phyloP scores from a whole-genome alignment of 2,113 vertebrate genomes.

The Pseudorectes ferrugineus region DNA sequence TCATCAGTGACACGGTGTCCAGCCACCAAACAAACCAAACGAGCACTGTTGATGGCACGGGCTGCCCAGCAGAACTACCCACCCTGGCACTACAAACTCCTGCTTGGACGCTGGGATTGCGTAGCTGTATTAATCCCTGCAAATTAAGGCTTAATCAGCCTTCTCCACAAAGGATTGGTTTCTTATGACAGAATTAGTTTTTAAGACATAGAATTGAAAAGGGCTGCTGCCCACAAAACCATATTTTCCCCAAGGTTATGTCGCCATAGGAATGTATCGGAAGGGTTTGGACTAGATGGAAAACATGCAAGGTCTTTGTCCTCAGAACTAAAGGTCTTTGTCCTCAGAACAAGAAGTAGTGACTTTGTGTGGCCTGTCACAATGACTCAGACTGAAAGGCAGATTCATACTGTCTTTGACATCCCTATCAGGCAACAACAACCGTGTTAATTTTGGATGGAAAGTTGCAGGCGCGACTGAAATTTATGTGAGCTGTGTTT shows the following conservation, averaged over 20 bases:
- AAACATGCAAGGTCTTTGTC: neutral
- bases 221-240: neutral
- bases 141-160: neutral
- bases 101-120: neutral
- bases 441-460: neutral
- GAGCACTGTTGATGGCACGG: neutral
- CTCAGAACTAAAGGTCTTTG: neutral
- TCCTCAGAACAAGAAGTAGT: neutral
- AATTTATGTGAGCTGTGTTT: neutral
- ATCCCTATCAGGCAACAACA: neutral
- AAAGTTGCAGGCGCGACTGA: neutral
- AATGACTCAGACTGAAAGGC: neutral
- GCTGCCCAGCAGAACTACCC: neutral
- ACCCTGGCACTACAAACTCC: neutral
- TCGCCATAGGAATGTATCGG: neutral
- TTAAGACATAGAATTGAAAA: neutral
- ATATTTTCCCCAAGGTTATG: accelerated
- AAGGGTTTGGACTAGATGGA: neutral
- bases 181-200: neutral
- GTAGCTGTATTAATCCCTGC: neutral
- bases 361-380: neutral
- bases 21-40: neutral
- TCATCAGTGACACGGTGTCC: neutral
- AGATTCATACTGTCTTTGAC: neutral
- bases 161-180: neutral